phyloP scores from a whole-genome alignment of 2,888 invertebrate genomes.

The Ophion ventricosus region DNA sequence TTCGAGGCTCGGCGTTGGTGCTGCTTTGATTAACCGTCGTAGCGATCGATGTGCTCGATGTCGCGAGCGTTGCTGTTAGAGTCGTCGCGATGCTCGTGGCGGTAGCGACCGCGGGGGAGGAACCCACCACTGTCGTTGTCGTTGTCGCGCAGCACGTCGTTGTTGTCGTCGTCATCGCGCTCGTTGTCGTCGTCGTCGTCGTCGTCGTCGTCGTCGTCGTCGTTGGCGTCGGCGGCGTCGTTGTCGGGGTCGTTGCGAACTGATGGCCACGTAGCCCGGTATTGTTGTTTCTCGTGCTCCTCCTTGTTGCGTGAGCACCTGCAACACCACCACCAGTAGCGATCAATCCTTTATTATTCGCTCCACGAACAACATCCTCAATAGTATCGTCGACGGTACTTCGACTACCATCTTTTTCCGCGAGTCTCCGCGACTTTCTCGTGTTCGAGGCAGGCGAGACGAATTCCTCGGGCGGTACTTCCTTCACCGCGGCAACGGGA shows the following conservation, averaged over 20 bases:
- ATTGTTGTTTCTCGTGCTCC: constrained; percentile 85
- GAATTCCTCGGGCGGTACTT: constrained; percentile 86
- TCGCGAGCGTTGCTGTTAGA: constrained; percentile 69
- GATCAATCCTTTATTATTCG: constrained; percentile 83
- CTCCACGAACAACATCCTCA: constrained; percentile 93
- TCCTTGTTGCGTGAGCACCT: constrained; percentile 83
- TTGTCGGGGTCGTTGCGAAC: constrained; percentile 61
- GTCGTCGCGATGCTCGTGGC: constrained; percentile 59
- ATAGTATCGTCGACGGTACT: constrained; percentile 94
- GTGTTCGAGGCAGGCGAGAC: constrained; percentile 88
- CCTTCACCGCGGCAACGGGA: constrained; percentile 83
- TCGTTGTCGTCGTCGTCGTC: constrained; percentile 58
- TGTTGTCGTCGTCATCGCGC: background rate
- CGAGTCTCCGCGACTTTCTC: constrained; percentile 91
- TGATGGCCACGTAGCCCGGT: constrained; percentile 67
- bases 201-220: constrained; percentile 70
- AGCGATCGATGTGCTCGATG: background rate
- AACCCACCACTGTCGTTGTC: constrained; percentile 17
- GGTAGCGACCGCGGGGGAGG: background rate
- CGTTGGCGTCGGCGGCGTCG: constrained; percentile 80
- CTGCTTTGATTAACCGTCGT: background rate
- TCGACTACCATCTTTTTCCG: constrained; percentile 90
- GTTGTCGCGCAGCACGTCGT: constrained; percentile 28
- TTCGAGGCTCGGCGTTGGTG: constrained; percentile 82
- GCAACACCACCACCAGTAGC: constrained; percentile 78